Conservation (phyloP, 2,797 vertebrate species). For the Falco cherrug region DNA sequence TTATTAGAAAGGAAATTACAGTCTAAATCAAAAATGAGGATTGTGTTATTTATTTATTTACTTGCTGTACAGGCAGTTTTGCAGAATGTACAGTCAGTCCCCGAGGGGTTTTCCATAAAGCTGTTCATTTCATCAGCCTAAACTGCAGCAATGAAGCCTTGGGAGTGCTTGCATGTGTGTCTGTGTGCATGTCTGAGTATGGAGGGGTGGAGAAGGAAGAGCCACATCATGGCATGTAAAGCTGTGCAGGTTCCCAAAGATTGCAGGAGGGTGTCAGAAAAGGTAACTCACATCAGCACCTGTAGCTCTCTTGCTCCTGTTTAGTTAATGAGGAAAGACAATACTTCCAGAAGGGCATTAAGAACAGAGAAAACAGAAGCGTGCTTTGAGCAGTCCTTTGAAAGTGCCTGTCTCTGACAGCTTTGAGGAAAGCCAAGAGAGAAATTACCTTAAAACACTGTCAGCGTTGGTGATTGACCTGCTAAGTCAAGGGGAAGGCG, state of each 20-base stretch:
- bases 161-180: neutral
- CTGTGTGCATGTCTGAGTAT: neutral
- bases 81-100: neutral
- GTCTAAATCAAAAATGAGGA: neutral
- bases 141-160: neutral
- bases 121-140: neutral
- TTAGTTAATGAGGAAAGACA: neutral
- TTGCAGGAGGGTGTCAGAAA: neutral
- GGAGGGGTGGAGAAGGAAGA: neutral
- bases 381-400: neutral
- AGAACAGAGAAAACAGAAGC: neutral
- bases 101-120: neutral
- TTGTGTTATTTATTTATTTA: slow-evolving; percentile 4
- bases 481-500: neutral
- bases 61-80: neutral
- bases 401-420: neutral
- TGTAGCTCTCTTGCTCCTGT: neutral
- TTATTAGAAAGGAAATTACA: slow-evolving; percentile 24
- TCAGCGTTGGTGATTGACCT: neutral
- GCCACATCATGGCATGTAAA: no score
- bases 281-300: rapidly evolving
- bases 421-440: neutral
- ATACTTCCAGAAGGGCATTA: neutral
- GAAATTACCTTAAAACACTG: neutral
- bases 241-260: neutral